Evolutionary conservation across 1,140 invertebrate genomes (phyloP), one percentile per base, ranked within the genome.

Genomic region (Drosophila arawakana): DNA sequence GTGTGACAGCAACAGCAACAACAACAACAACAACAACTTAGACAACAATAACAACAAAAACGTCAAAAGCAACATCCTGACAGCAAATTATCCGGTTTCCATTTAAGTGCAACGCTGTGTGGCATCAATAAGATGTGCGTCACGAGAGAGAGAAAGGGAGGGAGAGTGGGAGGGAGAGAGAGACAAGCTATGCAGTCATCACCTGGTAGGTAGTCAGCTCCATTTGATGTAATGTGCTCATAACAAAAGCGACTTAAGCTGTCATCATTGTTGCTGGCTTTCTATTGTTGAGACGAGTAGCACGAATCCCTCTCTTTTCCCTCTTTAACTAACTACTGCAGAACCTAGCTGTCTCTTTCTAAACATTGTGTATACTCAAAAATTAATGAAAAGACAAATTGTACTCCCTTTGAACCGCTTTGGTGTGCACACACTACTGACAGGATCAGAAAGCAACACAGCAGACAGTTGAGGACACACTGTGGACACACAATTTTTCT

Each of bases 1-100:
- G 52, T 25, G 25, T 3, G 21, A 34, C 10, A 13, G 30, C 54
- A 18, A 57, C 54, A 41, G 21, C 8, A 3, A 10, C 11, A 37
- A 6, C 13, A 18, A n/a, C 8, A 3, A 10, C 11, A 37, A 6
- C 13, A 18, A n/a, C 9, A 47, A 2, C 41, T 21, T 21, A 21
- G 47, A 7, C 30, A 47, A 30, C 63, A 18, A 3, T 3, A 57
- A 41, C 37, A 37, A 11, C n/a, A 25, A 11, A 9, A 11, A 1
- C 8, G 15, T 18, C 35, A 41, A 25, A 41, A 67, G 11, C 66
- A 60, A 25, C 54, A 47, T 11, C 43, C 18, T 57, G 65, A 55
- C 71, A 61, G 57, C 65, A 73, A 73, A 73, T 69, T 73, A 73
- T 73, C 70, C 70, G 46, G 70, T 67, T 67, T 57, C 61, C 70